These are phyloP conservation scores for Diadegma fenestrale DNA, from an alignment of 2,888 invertebrate genomes.

Conservation along the genomic window DNA sequence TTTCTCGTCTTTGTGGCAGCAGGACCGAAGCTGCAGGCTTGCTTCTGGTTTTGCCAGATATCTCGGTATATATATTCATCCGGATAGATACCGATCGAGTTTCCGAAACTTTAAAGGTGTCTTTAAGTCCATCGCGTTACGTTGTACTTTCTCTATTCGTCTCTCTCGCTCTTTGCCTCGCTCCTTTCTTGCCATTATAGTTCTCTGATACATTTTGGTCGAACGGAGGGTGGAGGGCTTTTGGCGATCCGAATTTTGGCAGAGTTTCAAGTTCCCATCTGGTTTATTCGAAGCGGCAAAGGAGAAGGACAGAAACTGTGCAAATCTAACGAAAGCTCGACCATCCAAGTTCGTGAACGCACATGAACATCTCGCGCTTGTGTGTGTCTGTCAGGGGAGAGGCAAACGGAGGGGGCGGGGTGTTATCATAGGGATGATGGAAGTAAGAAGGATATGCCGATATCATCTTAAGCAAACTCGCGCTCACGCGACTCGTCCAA, in stretches of 20 bases:
- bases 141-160: conserved; percentile 3
- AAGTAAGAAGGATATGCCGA: conserved; percentile 72
- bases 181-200: background rate
- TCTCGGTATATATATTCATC: conserved; percentile 40
- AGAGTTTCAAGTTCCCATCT: conserved; percentile 82
- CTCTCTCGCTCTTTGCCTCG: background rate
- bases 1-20: conserved; percentile 57
- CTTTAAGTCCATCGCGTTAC: conserved; percentile 77
- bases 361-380: background rate
- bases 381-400: background rate
- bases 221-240: conserved; percentile 57
- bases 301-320: conserved; percentile 64
- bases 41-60: conserved; percentile 49
- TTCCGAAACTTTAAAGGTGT: conserved; percentile 78
- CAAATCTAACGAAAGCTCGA: conserved; percentile 66
- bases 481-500: conserved; percentile 76
- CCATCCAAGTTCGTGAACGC: conserved; percentile 48
- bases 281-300: conserved; percentile 75
- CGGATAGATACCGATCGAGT: conserved; percentile 68
- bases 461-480: conserved; percentile 82
- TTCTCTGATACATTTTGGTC: conserved; percentile 52
- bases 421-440: conserved; percentile 29
- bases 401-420: background rate
- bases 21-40: conserved; percentile 25
- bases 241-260: conserved; percentile 81